A percentile compares a stretch with the other conserved stretches of the same genome.
Conservation (phyloP, 2,113 vertebrate species). For the Dermatemys mawii region DNA sequence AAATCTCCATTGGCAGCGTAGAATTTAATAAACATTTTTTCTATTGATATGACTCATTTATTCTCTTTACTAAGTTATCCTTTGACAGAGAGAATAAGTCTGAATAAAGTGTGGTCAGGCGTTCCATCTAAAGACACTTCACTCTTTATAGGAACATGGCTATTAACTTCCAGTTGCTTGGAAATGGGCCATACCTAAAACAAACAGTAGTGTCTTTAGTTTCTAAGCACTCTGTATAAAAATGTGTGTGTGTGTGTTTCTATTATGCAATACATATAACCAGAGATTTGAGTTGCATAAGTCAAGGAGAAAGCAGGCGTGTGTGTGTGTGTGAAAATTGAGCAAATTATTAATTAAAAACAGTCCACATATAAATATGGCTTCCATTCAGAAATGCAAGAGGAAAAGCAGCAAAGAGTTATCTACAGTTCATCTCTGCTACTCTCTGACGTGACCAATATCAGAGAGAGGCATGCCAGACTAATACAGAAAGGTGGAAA, state of each 20-base stretch:
- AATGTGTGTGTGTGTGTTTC: not conserved
- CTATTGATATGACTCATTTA: slow-evolving; percentile 60
- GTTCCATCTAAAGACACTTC: slow-evolving; percentile 31
- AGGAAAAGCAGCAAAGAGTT: slow-evolving; percentile 44
- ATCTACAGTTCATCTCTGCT: slow-evolving; percentile 38
- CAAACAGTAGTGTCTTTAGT: slow-evolving; percentile 3
- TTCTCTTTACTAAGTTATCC: slow-evolving; percentile 70
- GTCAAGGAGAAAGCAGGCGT: slow-evolving; percentile 56
- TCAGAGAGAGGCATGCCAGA: slow-evolving; percentile 14
- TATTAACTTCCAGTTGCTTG: slow-evolving; percentile 31
- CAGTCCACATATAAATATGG: slow-evolving; percentile 13
- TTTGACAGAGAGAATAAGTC: slow-evolving; percentile 22
- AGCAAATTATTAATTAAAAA: slow-evolving; percentile 39
- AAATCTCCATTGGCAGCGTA: not conserved
- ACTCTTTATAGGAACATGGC: slow-evolving; percentile 60
- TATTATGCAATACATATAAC: slow-evolving; percentile 7
- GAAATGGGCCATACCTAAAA: slow-evolving; percentile 1
- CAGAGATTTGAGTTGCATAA: slow-evolving; percentile 41
- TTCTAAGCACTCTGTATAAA: slow-evolving; percentile 13
- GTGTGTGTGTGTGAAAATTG: slow-evolving; percentile 21
- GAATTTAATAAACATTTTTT: slow-evolving; percentile 44
- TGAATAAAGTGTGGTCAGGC: slow-evolving; percentile 42
- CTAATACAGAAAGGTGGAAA: slow-evolving; percentile 36
- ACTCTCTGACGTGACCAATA: slow-evolving; percentile 33
- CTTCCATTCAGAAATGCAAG: slow-evolving; percentile 49